Evolutionary conservation across 2,797 vertebrate genomes (phyloP).

Genomic region (Sandelia bainsii): DNA sequence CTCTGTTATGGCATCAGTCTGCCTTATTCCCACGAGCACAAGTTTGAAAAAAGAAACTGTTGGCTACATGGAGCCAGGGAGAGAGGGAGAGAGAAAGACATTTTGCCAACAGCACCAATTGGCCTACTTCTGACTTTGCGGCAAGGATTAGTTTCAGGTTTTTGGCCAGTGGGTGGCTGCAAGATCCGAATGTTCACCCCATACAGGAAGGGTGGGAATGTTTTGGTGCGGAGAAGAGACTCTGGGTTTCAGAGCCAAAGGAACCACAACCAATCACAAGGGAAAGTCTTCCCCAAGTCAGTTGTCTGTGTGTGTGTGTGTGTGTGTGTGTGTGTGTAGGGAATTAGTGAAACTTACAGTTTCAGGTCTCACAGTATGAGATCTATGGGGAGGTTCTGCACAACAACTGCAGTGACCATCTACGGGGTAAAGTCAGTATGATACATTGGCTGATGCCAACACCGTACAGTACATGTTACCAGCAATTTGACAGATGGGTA

Average conservation of each 20-base stretch:
- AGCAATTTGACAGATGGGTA: too few relatives aligned
- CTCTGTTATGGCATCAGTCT: slow-evolving; percentile 39
- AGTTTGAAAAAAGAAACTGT: slow-evolving; percentile 48
- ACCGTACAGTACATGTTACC: too few relatives aligned
- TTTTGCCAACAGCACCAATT: slow-evolving; percentile 59
- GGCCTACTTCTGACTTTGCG: slow-evolving; percentile 69
- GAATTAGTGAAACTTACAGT: too few relatives aligned
- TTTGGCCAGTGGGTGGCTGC: slow-evolving; percentile 50
- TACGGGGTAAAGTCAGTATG: too few relatives aligned
- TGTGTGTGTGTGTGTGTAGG: too few relatives aligned
- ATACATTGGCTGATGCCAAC: too few relatives aligned
- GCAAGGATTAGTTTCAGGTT: slow-evolving; percentile 60
- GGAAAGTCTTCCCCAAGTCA: slow-evolving; percentile 55
- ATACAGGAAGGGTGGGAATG: slow-evolving; percentile 51
- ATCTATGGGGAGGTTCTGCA: too few relatives aligned
- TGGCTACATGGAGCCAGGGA: slow-evolving; percentile 35
- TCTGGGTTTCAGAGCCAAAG: slow-evolving; percentile 37
- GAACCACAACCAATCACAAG: slow-evolving; percentile 57
- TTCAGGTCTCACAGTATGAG: too few relatives aligned
- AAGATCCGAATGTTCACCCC: slow-evolving; percentile 54
- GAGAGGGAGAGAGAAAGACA: slow-evolving; percentile 19
- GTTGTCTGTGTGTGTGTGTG: background rate
- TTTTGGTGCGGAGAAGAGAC: slow-evolving; percentile 43
- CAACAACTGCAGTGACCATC: too few relatives aligned
- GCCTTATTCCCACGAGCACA: slow-evolving; percentile 53